These are phyloP conservation scores for Penaeus japonicus DNA, from an alignment of 1,140 invertebrate genomes.

Conservation along the genomic window DNA sequence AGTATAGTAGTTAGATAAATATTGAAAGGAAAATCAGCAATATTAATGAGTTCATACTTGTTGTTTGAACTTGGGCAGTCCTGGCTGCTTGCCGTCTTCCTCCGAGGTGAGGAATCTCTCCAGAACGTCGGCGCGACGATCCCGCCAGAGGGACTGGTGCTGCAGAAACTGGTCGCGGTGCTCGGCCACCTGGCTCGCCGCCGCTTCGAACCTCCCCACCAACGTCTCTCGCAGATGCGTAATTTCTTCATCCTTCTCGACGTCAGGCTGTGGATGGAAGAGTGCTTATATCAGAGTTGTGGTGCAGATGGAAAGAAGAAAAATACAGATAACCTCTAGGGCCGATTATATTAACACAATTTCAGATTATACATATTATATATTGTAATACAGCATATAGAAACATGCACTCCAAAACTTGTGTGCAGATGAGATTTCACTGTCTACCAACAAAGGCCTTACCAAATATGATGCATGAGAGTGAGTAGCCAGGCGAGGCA, in stretches of 20 bases:
- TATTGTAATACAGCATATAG: too few relatives aligned
- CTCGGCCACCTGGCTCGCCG: slow-evolving; percentile 18
- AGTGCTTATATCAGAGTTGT: neutral
- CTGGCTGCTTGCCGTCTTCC: slow-evolving; percentile 42
- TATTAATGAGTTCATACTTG: slow-evolving; percentile 6
- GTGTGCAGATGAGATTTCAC: too few relatives aligned
- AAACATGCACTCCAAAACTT: too few relatives aligned
- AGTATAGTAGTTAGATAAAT: too few relatives aligned
- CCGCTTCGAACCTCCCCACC: slow-evolving; percentile 43
- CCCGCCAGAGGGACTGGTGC: slow-evolving; percentile 56
- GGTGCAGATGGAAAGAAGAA: neutral
- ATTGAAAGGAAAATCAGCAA: neutral
- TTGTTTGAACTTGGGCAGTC: slow-evolving; percentile 49
- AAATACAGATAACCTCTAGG: too few relatives aligned
- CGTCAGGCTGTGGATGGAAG: slow-evolving; percentile 25
- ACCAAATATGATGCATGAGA: slow-evolving; percentile 39
- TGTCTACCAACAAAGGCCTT: neutral
- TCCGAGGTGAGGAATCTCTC: slow-evolving; percentile 50
- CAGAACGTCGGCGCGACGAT: slow-evolving; percentile 43
- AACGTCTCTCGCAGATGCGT: slow-evolving; percentile 23
- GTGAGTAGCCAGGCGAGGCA: slow-evolving; percentile 50
- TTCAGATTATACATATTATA: too few relatives aligned
- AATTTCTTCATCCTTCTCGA: slow-evolving; percentile 52
- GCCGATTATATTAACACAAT: too few relatives aligned
- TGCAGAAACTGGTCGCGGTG: slow-evolving; percentile 49